These are phyloP conservation scores for Oreonectes daqikongensis DNA, from an alignment of 2,797 vertebrate genomes.

Conservation along the genomic window DNA sequence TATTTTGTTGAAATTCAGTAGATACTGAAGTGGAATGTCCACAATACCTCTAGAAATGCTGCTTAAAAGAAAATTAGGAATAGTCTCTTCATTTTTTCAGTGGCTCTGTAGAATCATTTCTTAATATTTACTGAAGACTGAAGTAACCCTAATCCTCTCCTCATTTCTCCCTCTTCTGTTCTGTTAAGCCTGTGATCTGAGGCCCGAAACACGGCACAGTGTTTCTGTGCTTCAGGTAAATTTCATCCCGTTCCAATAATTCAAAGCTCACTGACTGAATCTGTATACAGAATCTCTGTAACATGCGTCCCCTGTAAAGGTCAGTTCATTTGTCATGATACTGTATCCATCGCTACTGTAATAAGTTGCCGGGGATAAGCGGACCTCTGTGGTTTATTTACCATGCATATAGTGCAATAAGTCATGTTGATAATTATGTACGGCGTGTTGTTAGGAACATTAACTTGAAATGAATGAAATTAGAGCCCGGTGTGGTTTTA, in stretches of 20 bases:
- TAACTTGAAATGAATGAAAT: constrained; percentile 47
- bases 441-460: constrained; percentile 42
- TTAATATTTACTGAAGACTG: no score
- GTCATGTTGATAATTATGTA: constrained; percentile 48
- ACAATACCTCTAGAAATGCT: no score
- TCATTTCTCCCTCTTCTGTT: constrained; percentile 17
- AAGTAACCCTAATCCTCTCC: constrained; percentile 19
- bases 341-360: constrained; percentile 6
- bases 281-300: neutral
- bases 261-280: neutral
- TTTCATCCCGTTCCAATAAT: neutral
- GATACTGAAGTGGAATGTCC: no score
- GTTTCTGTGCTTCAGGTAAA: neutral
- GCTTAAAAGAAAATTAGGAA: no score
- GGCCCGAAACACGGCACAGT: neutral
- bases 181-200: constrained; percentile 10
- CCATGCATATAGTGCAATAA: constrained; percentile 17
- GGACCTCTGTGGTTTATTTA: constrained; percentile 29
- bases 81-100: no score
- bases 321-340: neutral
- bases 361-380: constrained; percentile 9
- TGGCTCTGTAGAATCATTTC: no score
- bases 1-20: no score
- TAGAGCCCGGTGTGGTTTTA: constrained; percentile 28
- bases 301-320: neutral